Base-by-base conservation (phyloP, 1,140 invertebrate species). In the Trichomalopsis sarcophagae region DNA sequence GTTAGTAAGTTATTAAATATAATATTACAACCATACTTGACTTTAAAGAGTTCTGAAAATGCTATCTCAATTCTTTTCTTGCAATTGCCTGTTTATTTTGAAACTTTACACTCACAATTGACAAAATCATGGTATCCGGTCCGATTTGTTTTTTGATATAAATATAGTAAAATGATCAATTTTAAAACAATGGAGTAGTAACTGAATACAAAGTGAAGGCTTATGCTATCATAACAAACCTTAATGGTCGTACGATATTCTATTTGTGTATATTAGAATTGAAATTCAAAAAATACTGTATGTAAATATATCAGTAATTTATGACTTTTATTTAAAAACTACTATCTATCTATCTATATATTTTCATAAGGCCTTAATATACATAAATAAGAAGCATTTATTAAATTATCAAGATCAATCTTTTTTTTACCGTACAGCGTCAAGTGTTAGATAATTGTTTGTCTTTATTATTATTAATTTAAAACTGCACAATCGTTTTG, bases 1-100 rank as follows among this genome's bases (percentile, higher is more conserved):
- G 50, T 55, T 55, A 17, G 50, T 55, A 55, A 55, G 13, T 55
- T 55, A 55, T 17, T 55, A 17, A 55, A 55, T 55, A 21, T 17
- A 21, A 55, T 27, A 27, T 62, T 21, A 36, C 2, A 69, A 27
- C 40, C 23, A 23, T 40, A 17, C n/a, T 80, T 40, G 30, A 66
- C 66, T 80, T 81, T 71, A 81, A 27, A 71, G n/a, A 81, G 23
- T n/a, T 69, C 40, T 14, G 1, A 81, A 81, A 44, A 80, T 80
- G 40, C 27, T 81, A 17, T 69, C 33, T 79, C 0, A 21, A 40
- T 40, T n/a, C 10, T 66, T 79, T 50, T 50, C 47, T 50, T 4
- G 5, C 3, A 50, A 50, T 50, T 17, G 4, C 13, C 40, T 44
- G 10, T 7, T 44, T 44, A 9, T 44, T 9, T 44, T 44, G 10